Percentiles rank a stretch among this genome's conserved stretches.
Conservation (phyloP, 2,797 vertebrate species). For the Pogoniulus pusillus region DNA sequence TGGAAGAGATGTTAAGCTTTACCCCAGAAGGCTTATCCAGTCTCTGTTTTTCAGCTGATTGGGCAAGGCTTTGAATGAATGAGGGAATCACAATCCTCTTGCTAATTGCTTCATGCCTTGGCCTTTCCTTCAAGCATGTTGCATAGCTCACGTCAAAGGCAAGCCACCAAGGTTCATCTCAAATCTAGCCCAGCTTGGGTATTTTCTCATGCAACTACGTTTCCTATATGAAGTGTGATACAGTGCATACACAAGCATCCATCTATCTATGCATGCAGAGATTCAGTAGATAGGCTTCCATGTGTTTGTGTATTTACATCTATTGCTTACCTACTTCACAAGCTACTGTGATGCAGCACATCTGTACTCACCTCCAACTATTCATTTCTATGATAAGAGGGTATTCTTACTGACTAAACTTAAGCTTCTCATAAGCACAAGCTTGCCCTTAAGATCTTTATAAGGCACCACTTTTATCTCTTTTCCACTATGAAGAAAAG, state of each 20-base stretch:
- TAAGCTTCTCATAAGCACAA: neutral
- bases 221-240: neutral
- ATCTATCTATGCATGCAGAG: no score
- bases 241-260: neutral
- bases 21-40: neutral
- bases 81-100: neutral
- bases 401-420: neutral
- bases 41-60: neutral
- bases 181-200: neutral
- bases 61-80: neutral
- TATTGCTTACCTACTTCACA: no score
- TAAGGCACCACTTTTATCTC: neutral
- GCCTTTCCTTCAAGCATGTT: neutral
- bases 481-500: neutral
- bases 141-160: neutral
- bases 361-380: neutral
- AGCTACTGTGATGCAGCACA: neutral
- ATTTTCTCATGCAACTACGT: neutral
- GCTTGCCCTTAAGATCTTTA: neutral
- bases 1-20: neutral
- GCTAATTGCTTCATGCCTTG: accelerated
- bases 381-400: neutral
- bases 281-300: neutral
- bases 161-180: neutral
- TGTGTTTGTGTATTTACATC: no score